Base-by-base conservation (phyloP, 35 echinoderm and acorn worm species). In the Lytechinus variegatus region DNA sequence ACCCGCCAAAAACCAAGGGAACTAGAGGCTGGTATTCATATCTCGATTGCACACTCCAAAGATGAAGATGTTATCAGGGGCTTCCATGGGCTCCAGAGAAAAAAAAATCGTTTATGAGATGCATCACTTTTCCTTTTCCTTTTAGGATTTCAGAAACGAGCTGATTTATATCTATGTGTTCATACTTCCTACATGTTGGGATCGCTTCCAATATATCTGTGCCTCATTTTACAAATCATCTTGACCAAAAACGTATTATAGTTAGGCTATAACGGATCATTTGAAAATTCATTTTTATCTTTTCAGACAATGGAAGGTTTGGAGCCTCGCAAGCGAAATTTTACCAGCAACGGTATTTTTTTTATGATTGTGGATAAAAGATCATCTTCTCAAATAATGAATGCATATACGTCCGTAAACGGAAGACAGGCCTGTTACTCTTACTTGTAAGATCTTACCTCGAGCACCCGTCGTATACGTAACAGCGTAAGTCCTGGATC, bases 1-100 rank as follows among this genome's bases (percentile, higher is more conserved):
- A 79, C 66, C 66, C 66, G 66, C 66, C 66, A 79, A 79, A 58
- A 79, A 79, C 66, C 66, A 79, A 24, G 66, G 66, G 66, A 79
- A 79, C 66, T 0, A 79, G 66, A 79, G 66, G 66, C 66, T 79
- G 66, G 66, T n/a, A 8, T 24, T 79, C 66, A 79, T 79, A 79
- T 79, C 66, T 79, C 21, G 66, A 24, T 16, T 24, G 21, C 19
- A 79, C 66, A 79, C 66, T 79, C 66, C 21, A 24, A 24, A 79
- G 66, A 79, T 79, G 19, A 24, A 79, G 66, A 79, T 79, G 66
- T 79, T 79, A 79, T 79, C 66, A 16, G 66, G 66, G 66, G 66
- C 66, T 19, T 79, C 66, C n/a, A 79, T 79, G n/a, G 66, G 66
- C 21, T 79, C 21, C 66, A 79, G 3, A 79, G 3, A 7, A 24